phyloP scores from a whole-genome alignment of 2,888 invertebrate genomes.

The Drosophila ustulata region DNA sequence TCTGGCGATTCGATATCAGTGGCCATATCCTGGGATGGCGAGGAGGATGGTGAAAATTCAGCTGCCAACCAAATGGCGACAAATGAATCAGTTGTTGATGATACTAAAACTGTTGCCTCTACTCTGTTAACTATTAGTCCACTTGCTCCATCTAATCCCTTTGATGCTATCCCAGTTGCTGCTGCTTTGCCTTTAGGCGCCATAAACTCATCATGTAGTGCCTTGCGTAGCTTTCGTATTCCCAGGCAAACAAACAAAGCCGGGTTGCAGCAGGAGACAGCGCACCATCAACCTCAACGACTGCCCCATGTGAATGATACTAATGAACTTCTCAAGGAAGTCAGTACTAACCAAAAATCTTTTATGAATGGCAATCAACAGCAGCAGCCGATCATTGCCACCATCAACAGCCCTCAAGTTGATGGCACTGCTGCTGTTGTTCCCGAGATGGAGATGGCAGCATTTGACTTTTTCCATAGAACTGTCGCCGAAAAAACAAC shows the following conservation, averaged over 20 bases:
- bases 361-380: not conserved
- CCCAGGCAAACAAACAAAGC: not conserved
- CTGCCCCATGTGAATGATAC: not conserved
- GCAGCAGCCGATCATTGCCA: not conserved
- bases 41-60: slow-evolving; percentile 27
- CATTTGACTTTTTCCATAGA: too few species aligned
- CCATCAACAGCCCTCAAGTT: too few species aligned
- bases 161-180: not conserved
- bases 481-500: too few species aligned
- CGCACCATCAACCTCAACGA: not conserved
- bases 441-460: too few species aligned
- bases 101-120: not conserved
- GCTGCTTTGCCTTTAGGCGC: not conserved
- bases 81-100: too few species aligned
- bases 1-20: slow-evolving; percentile 52
- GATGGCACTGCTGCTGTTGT: too few species aligned
- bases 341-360: not conserved
- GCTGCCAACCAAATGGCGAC: too few species aligned
- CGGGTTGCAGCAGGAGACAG: not conserved
- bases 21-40: slow-evolving; percentile 55
- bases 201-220: not conserved
- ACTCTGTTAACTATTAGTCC: not conserved
- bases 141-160: not conserved
- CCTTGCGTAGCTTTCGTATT: slow-evolving; percentile 9
- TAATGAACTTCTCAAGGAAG: too few species aligned